phyloP scores from a whole-genome alignment of 2,113 vertebrate species.

The Harpagus bidentatus region DNA sequence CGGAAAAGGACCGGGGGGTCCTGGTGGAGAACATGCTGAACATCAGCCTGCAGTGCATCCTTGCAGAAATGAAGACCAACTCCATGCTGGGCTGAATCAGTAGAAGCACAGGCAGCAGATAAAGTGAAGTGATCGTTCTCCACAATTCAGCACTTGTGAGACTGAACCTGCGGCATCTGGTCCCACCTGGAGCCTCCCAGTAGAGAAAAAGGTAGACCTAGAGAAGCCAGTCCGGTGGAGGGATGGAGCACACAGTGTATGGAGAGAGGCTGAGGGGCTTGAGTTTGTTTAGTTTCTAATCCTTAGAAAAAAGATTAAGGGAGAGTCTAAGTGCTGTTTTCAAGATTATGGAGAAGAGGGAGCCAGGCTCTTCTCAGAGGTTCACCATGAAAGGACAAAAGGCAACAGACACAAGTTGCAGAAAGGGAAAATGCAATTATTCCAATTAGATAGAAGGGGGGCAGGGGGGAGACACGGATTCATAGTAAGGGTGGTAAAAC shows the following conservation, averaged over 20 bases:
- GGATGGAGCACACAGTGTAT: rapidly evolving
- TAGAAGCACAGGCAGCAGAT: not conserved
- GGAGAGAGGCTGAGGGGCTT: not conserved
- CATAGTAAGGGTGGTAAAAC: not conserved
- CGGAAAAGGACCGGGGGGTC: not conserved
- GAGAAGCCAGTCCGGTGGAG: not conserved
- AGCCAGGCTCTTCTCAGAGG: not conserved
- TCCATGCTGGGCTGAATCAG: not conserved
- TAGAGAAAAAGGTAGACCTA: not conserved
- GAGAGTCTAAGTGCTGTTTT: not conserved
- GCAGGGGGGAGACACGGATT: too few species aligned
- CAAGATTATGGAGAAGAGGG: not conserved
- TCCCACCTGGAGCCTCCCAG: not conserved
- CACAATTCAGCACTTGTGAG: not conserved
- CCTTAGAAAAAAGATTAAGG: not conserved
- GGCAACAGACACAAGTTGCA: not conserved
- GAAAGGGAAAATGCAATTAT: not conserved
- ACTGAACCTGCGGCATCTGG: not conserved
- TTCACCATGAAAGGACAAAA: not conserved
- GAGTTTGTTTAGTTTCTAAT: not conserved
- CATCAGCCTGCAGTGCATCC: not conserved
- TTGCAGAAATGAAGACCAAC: not conserved
- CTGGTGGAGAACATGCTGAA: not conserved
- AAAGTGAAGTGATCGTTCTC: not conserved
- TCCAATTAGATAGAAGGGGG: not conserved